phyloP scores from a whole-genome alignment of 2,797 vertebrate genomes.

The Crax fasciolata region DNA sequence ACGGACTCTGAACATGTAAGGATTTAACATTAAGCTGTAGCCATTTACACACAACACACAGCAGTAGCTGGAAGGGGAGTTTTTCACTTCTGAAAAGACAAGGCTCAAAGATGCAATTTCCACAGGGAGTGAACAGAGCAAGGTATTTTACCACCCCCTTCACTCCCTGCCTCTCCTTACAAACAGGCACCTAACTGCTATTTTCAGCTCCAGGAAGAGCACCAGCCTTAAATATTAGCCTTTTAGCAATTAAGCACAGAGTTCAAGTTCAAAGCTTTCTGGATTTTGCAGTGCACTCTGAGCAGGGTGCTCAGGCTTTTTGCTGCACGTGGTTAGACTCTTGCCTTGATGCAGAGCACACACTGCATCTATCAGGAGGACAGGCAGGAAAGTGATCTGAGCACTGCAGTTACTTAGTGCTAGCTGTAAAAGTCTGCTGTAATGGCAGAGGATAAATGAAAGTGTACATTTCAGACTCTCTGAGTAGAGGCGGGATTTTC shows the following conservation, averaged over 20 bases:
- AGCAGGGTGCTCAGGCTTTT: background rate
- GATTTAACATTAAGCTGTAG: background rate
- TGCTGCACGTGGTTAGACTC: background rate
- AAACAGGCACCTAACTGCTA: background rate
- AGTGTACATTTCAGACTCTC: accelerated
- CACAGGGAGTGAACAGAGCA: background rate
- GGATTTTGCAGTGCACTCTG: background rate
- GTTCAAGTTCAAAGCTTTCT: slow-evolving; percentile 7
- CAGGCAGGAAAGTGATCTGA: background rate
- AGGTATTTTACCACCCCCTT: background rate
- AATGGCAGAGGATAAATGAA: background rate
- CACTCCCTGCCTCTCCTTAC: background rate
- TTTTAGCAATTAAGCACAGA: background rate
- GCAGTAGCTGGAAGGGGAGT: background rate
- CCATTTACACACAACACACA: background rate
- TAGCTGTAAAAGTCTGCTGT: background rate
- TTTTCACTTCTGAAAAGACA: background rate
- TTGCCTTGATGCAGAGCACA: background rate
- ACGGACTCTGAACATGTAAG: accelerated
- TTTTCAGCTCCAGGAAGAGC: background rate
- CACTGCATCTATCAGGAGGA: background rate
- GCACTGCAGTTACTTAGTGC: accelerated
- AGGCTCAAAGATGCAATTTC: background rate
- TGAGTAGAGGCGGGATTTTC: background rate
- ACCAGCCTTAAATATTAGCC: background rate